phyloP scores from a whole-genome alignment of 2,113 vertebrate genomes.

The Sinocyclocheilus maitianheensis region DNA sequence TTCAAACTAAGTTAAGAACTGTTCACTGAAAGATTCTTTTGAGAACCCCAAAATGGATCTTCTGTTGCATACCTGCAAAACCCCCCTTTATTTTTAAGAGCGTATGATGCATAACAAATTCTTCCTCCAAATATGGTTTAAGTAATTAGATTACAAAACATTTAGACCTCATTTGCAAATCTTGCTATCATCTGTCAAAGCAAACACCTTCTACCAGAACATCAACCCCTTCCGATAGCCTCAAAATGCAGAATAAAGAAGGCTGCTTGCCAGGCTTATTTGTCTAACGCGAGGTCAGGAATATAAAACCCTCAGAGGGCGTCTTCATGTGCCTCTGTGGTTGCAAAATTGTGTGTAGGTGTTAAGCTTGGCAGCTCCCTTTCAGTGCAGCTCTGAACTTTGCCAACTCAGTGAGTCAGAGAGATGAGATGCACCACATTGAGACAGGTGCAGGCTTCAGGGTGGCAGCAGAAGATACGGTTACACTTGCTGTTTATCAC shows the following conservation, averaged over 20 bases:
- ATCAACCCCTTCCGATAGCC: background rate
- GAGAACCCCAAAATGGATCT: too few relatives aligned
- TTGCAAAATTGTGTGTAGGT: background rate
- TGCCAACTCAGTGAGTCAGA: conserved; percentile 41
- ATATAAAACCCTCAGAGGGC: background rate
- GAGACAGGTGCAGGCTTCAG: conserved; percentile 5
- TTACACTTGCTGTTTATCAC: conserved; percentile 3
- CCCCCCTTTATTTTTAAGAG: too few relatives aligned
- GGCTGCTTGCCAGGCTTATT: background rate
- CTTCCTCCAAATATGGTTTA: background rate
- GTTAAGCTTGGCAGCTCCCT: conserved; percentile 3
- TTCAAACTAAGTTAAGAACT: too few relatives aligned
- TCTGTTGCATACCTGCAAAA: too few relatives aligned
- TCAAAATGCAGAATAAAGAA: background rate
- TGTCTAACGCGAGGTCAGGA: background rate
- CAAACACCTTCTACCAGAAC: background rate
- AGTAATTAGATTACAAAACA: background rate
- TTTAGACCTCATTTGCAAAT: background rate
- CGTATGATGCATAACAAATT: too few relatives aligned
- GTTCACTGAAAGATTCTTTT: too few relatives aligned
- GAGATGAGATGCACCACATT: conserved; percentile 35
- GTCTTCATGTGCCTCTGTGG: background rate
- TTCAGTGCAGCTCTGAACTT: conserved; percentile 19
- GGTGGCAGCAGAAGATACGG: conserved; percentile 12
- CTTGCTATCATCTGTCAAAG: background rate